Evolutionary conservation across 92 coral and sea anemone species (phyloP).

Genomic region (Scolanthus callimorphus): DNA sequence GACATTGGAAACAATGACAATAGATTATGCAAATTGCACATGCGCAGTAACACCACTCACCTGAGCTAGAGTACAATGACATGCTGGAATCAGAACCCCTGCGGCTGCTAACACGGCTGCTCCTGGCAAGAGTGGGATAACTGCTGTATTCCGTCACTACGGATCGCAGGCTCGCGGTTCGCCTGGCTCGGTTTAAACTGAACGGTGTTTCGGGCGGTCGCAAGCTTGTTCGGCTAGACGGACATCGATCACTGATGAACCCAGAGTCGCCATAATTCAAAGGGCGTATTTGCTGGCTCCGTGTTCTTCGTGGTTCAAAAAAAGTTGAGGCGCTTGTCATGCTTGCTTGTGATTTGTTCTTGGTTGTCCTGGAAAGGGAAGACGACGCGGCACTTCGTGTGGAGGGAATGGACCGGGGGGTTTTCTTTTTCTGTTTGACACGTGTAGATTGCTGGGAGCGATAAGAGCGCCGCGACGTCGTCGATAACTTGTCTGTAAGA

Average conservation of each 20-base stretch:
- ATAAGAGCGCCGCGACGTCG: neutral
- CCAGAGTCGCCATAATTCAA: constrained; percentile 41
- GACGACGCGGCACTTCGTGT: neutral
- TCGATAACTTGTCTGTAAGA: neutral
- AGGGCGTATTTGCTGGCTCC: constrained; percentile 18
- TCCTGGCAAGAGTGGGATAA: constrained; percentile 36
- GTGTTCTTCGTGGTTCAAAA: constrained; percentile 6
- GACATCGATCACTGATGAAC: constrained; percentile 28
- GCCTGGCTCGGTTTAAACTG: constrained; percentile 24
- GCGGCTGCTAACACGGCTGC: constrained; percentile 22
- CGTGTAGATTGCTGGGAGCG: neutral
- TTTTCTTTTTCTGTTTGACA: neutral
- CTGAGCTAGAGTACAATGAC: constrained; percentile 17
- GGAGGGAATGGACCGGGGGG: neutral
- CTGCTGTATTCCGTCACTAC: constrained; percentile 62
- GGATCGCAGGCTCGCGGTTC: constrained; percentile 57
- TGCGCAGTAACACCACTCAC: constrained; percentile 10
- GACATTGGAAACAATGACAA: too few species aligned
- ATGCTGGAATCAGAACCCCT: constrained; percentile 31
- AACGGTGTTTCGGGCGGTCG: constrained; percentile 52
- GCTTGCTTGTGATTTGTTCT: constrained; percentile 6
- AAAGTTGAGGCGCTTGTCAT: constrained; percentile 6
- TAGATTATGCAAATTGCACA: too few species aligned
- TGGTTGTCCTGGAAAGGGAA: constrained; percentile 24
- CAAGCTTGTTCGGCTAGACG: constrained; percentile 41